Conservation (phyloP, 2,113 vertebrate species). For the Hystrix brachyura region DNA sequence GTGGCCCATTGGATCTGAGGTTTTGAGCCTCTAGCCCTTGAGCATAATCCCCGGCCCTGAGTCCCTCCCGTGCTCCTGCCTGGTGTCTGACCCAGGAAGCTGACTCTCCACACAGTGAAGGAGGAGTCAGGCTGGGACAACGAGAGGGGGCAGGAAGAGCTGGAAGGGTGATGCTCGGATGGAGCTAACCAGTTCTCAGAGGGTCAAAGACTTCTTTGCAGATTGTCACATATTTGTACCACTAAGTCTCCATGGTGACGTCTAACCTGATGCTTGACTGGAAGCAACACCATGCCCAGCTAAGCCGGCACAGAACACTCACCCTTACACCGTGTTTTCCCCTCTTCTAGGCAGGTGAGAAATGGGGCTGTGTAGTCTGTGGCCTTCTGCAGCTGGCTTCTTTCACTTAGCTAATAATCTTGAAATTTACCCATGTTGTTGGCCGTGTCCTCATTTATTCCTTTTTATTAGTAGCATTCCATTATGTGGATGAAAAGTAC, state of each 20-base stretch:
- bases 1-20: neutral
- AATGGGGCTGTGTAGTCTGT: neutral
- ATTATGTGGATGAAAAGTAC: neutral
- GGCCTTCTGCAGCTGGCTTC: neutral
- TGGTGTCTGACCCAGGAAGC: neutral
- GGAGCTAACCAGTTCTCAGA: neutral
- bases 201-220: neutral
- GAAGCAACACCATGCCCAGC: neutral
- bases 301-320: neutral
- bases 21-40: neutral
- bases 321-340: neutral
- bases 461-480: slow-evolving; percentile 10
- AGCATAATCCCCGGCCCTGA: neutral
- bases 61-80: neutral
- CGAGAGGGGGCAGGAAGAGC: neutral
- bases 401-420: neutral
- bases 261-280: neutral
- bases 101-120: neutral
- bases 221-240: neutral
- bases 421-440: neutral
- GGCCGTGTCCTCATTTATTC: neutral
- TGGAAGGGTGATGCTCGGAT: neutral
- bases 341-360: neutral
- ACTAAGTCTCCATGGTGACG: neutral
- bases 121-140: neutral